A percentile compares a stretch with the other conserved stretches of the same genome.
Evolutionary conservation across 2,113 vertebrate species (phyloP).

Genomic region (Piaya cayana): DNA sequence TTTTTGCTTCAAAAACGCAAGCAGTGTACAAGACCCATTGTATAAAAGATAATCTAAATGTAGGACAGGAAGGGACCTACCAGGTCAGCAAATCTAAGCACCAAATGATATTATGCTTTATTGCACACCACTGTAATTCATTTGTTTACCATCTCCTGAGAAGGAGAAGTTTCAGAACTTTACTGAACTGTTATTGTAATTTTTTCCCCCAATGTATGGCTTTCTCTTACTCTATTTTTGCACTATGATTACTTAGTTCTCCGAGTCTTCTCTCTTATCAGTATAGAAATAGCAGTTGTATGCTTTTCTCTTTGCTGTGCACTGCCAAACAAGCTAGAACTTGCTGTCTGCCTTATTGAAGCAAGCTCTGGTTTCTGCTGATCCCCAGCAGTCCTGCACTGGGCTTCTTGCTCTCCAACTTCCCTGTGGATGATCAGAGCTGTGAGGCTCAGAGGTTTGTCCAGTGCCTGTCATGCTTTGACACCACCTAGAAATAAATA

Average conservation of each 20-base stretch:
- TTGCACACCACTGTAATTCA: background rate
- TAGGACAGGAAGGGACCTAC: slow-evolving; percentile 44
- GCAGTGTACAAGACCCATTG: background rate
- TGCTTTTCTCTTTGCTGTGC: background rate
- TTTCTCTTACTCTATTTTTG: background rate
- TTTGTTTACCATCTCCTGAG: background rate
- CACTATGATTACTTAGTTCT: background rate
- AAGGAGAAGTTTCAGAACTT: background rate
- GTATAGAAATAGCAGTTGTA: background rate
- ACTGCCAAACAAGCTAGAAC: background rate
- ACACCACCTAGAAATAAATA: background rate
- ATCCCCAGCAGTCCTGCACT: background rate
- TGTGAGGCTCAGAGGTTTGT: background rate
- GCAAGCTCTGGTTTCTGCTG: background rate
- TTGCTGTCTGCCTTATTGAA: background rate
- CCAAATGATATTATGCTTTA: slow-evolving; percentile 1
- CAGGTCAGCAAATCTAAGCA: slow-evolving; percentile 30
- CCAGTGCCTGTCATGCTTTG: background rate
- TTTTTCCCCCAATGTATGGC: background rate
- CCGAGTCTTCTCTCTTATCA: background rate
- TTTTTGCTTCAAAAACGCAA: slow-evolving; percentile 42
- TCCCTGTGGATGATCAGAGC: background rate
- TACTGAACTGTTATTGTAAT: background rate
- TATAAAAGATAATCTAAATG: slow-evolving; percentile 32
- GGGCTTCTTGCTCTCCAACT: rapidly evolving